Evolutionary conservation across 2,888 invertebrate genomes (phyloP).

Genomic region (Zelleria hepariella): DNA sequence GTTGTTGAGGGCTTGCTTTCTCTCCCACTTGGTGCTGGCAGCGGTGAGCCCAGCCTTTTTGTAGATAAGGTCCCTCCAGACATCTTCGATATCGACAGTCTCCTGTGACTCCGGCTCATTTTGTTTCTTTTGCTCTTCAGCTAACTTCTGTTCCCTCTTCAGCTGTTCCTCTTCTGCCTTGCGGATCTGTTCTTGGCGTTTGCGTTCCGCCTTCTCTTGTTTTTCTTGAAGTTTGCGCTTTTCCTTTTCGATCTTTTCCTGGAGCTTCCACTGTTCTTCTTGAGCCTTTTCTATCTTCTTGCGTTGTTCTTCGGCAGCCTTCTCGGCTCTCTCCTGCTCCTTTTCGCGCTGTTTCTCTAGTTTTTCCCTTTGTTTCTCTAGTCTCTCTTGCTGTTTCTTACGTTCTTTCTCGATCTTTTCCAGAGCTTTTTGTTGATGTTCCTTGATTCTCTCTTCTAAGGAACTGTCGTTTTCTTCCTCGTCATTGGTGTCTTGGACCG

Average conservation of each 20-base stretch:
- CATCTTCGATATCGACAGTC: slow-evolving; percentile 47
- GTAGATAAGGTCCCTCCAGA: slow-evolving; percentile 52
- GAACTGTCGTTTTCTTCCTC: slow-evolving; percentile 20
- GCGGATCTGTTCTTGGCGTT: slow-evolving; percentile 11
- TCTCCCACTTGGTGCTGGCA: slow-evolving; percentile 39
- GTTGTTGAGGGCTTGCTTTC: slow-evolving; percentile 35
- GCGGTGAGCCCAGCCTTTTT: slow-evolving; percentile 42
- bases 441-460: slow-evolving; percentile 15
- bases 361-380: slow-evolving; percentile 21
- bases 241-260: slow-evolving; percentile 32
- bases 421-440: slow-evolving; percentile 28
- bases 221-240: slow-evolving; percentile 28
- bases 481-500: slow-evolving; percentile 16
- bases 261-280: slow-evolving; percentile 17
- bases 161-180: slow-evolving; percentile 17
- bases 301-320: slow-evolving; percentile 20
- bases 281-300: slow-evolving; percentile 18
- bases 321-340: slow-evolving; percentile 20
- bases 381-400: slow-evolving; percentile 27
- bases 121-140: not conserved
- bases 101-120: slow-evolving; percentile 30
- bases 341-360: slow-evolving; percentile 25
- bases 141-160: slow-evolving; percentile 1
- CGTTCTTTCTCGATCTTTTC: slow-evolving; percentile 33
- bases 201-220: slow-evolving; percentile 12